A percentile compares a stretch with the other conserved stretches of the same genome.
Evolutionary conservation across 1,140 invertebrate species (phyloP).

Genomic region (Apis florea): DNA sequence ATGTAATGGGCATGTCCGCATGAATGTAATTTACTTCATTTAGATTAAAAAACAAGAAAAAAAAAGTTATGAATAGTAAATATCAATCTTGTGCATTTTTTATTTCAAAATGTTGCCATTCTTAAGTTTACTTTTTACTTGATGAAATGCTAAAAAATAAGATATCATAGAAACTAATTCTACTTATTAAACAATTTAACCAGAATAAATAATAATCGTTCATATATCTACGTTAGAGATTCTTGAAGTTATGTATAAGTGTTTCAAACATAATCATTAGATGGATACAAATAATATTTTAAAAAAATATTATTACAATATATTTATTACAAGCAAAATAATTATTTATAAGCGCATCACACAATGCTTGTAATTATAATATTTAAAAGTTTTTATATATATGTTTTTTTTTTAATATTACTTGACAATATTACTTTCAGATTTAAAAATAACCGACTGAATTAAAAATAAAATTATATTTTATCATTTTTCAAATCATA

Average conservation of each 20-base stretch:
- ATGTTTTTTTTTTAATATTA: constrained; percentile 20
- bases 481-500: neutral
- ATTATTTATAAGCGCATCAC: neutral
- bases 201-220: neutral
- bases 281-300: neutral
- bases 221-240: neutral
- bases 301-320: neutral
- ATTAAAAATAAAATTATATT: constrained; percentile 4
- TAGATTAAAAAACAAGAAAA: constrained; percentile 18
- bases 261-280: neutral
- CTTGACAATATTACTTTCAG: neutral
- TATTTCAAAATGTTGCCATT: constrained; percentile 9
- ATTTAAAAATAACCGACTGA: neutral
- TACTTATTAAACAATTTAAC: neutral
- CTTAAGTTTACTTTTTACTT: constrained; percentile 7
- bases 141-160: neutral
- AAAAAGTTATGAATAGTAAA: constrained; percentile 15
- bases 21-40: constrained; percentile 53
- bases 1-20: constrained; percentile 59
- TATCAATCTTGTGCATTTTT: constrained; percentile 26
- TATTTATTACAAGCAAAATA: neutral
- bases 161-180: neutral
- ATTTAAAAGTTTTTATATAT: neutral
- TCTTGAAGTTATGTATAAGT: too few species aligned
- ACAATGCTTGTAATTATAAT: neutral